These are phyloP conservation scores for Apocrypta bakeri DNA, from an alignment of 1,140 invertebrate species.

Conservation along the genomic window DNA sequence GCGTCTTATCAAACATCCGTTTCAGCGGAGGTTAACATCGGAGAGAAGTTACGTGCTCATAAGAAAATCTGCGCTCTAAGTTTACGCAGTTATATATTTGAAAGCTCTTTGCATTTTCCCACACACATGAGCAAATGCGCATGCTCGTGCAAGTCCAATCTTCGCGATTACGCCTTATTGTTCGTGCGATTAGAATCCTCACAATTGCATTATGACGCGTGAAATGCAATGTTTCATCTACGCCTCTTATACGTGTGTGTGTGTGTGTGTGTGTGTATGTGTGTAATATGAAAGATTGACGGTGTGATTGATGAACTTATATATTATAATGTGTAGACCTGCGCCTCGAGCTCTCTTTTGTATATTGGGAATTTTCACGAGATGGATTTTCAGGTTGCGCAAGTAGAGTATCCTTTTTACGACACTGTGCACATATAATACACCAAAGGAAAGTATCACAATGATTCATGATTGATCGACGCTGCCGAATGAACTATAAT, in stretches of 20 bases:
- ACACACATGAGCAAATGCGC: not conserved
- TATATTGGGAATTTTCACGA: not conserved
- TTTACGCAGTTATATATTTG: not conserved
- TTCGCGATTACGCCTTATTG: not conserved
- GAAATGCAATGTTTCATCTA: conserved; percentile 9
- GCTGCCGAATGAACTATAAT: not conserved
- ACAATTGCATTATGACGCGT: conserved; percentile 34
- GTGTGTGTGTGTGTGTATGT: no score
- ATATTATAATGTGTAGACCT: not conserved
- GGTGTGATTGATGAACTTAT: conserved; percentile 25
- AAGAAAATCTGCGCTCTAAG: not conserved
- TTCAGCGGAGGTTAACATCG: conserved; percentile 35
- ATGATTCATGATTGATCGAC: not conserved
- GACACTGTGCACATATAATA: no score
- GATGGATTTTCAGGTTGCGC: not conserved
- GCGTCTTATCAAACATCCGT: conserved; percentile 52
- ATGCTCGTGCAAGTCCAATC: no score
- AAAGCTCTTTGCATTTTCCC: not conserved
- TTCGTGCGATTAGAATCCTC: conserved; percentile 10
- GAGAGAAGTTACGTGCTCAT: not conserved
- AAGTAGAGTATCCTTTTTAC: not conserved
- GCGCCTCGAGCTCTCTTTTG: not conserved
- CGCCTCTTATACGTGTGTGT: no score
- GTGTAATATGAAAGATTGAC: not conserved
- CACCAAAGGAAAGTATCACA: no score